Conservation (phyloP, 2,113 vertebrate species). For the Onychostruthus taczanowskii region DNA sequence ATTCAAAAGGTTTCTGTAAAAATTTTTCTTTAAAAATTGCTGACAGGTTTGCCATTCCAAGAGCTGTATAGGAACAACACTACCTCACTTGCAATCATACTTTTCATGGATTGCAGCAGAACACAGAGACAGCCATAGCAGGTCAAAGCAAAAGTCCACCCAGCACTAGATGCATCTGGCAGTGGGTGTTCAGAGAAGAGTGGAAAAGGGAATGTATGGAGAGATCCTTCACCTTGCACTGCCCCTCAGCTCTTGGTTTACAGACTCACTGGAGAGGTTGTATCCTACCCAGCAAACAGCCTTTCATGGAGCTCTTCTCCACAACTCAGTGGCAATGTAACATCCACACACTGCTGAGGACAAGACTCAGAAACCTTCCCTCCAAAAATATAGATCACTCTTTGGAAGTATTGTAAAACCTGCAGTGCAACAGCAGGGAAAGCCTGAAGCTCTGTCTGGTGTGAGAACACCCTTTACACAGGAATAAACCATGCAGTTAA, state of each 20-base stretch:
- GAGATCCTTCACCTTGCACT: background rate
- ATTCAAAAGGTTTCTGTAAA: conserved; percentile 23
- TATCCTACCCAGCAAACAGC: background rate
- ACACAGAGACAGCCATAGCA: background rate
- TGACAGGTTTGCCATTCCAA: background rate
- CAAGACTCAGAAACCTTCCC: background rate
- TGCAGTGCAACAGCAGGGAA: background rate
- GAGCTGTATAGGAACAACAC: background rate
- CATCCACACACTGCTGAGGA: background rate
- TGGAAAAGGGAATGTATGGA: background rate
- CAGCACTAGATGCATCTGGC: background rate
- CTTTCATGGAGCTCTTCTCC: background rate
- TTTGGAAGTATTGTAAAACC: background rate
- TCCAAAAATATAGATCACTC: background rate
- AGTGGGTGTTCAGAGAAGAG: background rate
- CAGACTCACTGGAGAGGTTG: background rate
- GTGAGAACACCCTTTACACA: background rate
- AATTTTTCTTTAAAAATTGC: background rate
- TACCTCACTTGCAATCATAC: background rate
- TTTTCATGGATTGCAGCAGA: background rate
- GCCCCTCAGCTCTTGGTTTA: background rate
- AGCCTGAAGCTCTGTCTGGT: background rate
- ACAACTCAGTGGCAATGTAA: background rate
- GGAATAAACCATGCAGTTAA: background rate
- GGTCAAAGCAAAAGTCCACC: background rate